Evolutionary conservation across 2,888 invertebrate genomes (phyloP).

Genomic region (Corbicula japonica): DNA sequence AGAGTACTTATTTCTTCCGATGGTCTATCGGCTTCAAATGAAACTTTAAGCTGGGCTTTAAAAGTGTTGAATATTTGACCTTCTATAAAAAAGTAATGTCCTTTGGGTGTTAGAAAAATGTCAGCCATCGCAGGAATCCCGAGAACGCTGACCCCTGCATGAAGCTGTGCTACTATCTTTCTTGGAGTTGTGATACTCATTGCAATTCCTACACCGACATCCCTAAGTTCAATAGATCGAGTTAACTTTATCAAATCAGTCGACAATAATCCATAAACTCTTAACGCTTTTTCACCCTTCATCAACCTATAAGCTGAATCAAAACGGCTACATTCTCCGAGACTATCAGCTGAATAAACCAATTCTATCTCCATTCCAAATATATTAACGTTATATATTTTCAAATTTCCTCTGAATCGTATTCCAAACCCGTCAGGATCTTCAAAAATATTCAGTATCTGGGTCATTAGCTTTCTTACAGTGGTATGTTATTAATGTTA

Average conservation of each 20-base stretch:
- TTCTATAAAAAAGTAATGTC: conserved; percentile 44
- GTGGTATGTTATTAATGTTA: not conserved
- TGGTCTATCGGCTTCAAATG: conserved; percentile 23
- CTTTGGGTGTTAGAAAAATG: conserved; percentile 42
- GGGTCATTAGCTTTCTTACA: conserved; percentile 7
- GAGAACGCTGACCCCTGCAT: conserved; percentile 45
- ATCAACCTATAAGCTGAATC: conserved; percentile 38
- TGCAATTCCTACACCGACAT: conserved; percentile 34
- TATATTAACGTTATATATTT: conserved; percentile 18
- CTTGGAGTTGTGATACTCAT: conserved; percentile 31
- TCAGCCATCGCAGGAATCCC: conserved; percentile 48
- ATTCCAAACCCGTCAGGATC: conserved; percentile 41
- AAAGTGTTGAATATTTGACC: conserved; percentile 64
- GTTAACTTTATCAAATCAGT: conserved; percentile 2
- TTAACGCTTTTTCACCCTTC: conserved; percentile 40
- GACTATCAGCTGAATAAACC: conserved; percentile 31
- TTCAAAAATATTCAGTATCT: conserved; percentile 7
- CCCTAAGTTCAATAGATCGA: conserved; percentile 15
- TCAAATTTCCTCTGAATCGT: conserved; percentile 21
- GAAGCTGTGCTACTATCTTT: conserved; percentile 31
- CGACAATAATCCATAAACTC: conserved; percentile 30
- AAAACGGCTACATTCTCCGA: conserved; percentile 52
- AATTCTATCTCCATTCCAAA: conserved; percentile 47
- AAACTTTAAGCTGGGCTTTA: conserved; percentile 48
- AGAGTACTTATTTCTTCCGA: not conserved